Percentiles rank a stretch among this genome's conserved stretches.
These are phyloP conservation scores for Neoniphon sammara DNA, from an alignment of 2,797 vertebrate species.

Conservation along the genomic window DNA sequence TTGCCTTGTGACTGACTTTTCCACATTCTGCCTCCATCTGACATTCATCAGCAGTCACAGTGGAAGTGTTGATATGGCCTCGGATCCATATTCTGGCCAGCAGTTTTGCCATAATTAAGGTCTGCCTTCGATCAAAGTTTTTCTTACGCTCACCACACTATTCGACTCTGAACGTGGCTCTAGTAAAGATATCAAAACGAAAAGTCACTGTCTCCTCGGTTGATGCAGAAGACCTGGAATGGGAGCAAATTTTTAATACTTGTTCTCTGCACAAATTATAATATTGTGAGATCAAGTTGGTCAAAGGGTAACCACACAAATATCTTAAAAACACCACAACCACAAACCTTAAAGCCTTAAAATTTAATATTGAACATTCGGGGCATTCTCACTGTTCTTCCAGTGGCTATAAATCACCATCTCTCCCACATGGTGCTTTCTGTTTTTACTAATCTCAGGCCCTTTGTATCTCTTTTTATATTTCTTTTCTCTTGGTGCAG, in stretches of 20 bases:
- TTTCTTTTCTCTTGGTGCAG: background rate
- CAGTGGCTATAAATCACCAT: constrained; percentile 16
- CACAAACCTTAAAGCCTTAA: constrained; percentile 18
- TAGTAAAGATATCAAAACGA: too few species aligned
- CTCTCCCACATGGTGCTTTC: constrained; percentile 1
- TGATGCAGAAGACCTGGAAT: background rate
- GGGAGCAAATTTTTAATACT: too few species aligned
- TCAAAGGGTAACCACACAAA: too few species aligned
- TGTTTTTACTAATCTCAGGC: background rate
- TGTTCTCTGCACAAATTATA: background rate
- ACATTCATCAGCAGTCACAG: constrained; percentile 1
- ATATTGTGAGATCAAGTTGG: background rate
- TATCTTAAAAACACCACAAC: too few species aligned
- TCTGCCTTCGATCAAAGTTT: background rate
- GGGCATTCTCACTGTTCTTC: constrained; percentile 30
- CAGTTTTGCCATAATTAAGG: background rate
- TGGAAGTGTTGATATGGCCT: constrained; percentile 6
- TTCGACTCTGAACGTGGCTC: too few species aligned
- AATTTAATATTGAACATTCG: constrained; percentile 34
- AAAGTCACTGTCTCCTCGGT: too few species aligned
- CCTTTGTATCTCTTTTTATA: background rate
- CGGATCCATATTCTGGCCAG: constrained; percentile 3
- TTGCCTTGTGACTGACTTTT: background rate
- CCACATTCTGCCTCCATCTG: constrained; percentile 6
- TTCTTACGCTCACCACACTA: too few species aligned